Conservation (phyloP, 1,140 invertebrate species). For the Drosophila yakuba region DNA sequence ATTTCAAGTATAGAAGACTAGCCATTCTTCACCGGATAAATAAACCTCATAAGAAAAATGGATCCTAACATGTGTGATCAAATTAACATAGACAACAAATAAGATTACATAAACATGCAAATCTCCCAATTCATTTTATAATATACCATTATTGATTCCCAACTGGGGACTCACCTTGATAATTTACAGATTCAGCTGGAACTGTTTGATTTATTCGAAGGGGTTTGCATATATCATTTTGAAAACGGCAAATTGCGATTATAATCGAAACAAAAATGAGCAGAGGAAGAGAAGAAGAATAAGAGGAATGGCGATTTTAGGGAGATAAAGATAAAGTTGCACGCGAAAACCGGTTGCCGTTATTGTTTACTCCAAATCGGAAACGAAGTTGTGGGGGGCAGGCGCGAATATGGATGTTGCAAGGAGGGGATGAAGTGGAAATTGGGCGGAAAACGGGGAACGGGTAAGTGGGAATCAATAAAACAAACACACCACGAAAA, state of each 20-base stretch:
- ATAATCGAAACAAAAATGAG: slow-evolving; percentile 24
- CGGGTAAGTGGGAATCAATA: slow-evolving; percentile 63
- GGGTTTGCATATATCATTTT: slow-evolving; percentile 26
- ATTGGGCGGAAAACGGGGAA: neutral
- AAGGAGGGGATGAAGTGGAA: neutral
- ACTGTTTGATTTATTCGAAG: slow-evolving; percentile 27
- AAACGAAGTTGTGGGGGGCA: slow-evolving; percentile 26
- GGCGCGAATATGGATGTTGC: slow-evolving; percentile 24
- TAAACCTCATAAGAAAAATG: neutral
- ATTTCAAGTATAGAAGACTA: neutral
- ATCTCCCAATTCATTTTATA: slow-evolving; percentile 3
- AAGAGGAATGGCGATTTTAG: slow-evolving; percentile 20
- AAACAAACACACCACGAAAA: slow-evolving; percentile 68
- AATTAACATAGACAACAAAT: slow-evolving; percentile 27
- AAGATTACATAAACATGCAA: slow-evolving; percentile 28
- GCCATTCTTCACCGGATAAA: neutral
- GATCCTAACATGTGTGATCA: neutral
- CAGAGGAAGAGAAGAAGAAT: slow-evolving; percentile 23
- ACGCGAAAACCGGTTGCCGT: slow-evolving; percentile 65
- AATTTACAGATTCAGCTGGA: slow-evolving; percentile 12
- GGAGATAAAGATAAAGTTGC: slow-evolving; percentile 50
- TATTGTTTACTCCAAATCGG: slow-evolving; percentile 68
- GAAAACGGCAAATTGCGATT: slow-evolving; percentile 32
- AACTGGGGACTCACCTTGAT: slow-evolving; percentile 48
- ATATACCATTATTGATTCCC: slow-evolving; percentile 14